Base-by-base conservation (phyloP, 2,888 invertebrate species). In the Merodon equestris region DNA sequence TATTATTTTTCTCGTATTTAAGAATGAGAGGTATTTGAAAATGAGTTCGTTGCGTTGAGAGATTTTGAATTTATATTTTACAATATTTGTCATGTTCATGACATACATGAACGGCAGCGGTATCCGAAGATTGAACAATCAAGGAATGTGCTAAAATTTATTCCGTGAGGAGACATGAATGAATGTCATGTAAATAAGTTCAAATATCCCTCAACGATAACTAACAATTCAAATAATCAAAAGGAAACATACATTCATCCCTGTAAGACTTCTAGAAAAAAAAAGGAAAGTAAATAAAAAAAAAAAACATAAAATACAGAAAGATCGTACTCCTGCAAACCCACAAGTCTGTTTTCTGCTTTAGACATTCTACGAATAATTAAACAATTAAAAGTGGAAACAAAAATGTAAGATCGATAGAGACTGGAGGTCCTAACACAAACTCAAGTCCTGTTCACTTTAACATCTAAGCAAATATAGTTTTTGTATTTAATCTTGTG, bases 381-480 rank as follows among this genome's bases (percentile, higher is more conserved):
- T n/a, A 27, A 27, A 7, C 3, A 27, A 27, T 4, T 4, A 27
- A 27, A 27, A 27, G 7, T 7, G 7, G 27, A 27, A 57, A 77
- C 70, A 61, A 19, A 47, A 13, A 18, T 19, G 14, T 19, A 34
- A 42, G 53, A 70, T 56, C 72, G 61, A 77, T 67, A 56, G 57
- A 67, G 36, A 53, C 73, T 77, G 27, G 27, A 27, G 27, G 27
- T 27, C 27, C 27, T 27, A 27, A 77, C 57, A 42, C 61, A 61
- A 71, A 60, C 18, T 75, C 42, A 61, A 68, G 67, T 73, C 73
- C 66, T 73, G 53, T 77, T 72, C 66, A 67, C 76, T 76, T 56
- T 61, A 50, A 71, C 63, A 77, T 66, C 38, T 57, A 4, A 27
- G 2, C 27, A 66, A 40, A 53, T 64, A 34, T 36, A 42, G 17